Percentiles rank a stretch among this genome's conserved stretches.
Conservation (phyloP, 2,888 invertebrate species). For the Micoletzkya japonica region DNA sequence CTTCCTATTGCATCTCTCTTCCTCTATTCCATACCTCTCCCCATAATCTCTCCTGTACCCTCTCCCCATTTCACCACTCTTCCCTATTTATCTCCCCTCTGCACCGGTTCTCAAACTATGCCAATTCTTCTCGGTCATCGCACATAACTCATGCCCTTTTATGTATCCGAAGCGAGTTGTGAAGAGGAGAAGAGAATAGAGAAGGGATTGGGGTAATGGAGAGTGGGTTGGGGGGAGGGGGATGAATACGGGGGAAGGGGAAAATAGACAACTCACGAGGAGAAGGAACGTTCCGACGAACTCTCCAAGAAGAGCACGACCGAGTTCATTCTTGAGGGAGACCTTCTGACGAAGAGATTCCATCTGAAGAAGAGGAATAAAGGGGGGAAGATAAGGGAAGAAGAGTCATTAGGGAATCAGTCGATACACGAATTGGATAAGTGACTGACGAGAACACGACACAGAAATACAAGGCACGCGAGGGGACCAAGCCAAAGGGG, state of each 20-base stretch:
- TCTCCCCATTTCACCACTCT: no score
- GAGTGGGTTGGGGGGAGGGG: background rate
- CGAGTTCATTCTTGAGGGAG: conserved; percentile 53
- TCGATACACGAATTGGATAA: background rate
- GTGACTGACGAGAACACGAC: background rate
- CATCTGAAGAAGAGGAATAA: conserved; percentile 1
- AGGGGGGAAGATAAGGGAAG: background rate
- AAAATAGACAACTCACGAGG: conserved; percentile 41
- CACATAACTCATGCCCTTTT: no score
- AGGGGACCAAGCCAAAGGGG: background rate
- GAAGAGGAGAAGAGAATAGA: no score
- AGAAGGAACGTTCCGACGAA: conserved; percentile 59
- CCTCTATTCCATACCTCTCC: no score
- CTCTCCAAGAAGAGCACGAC: conserved; percentile 56
- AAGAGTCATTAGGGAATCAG: background rate
- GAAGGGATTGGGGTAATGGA: background rate
- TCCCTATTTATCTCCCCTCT: no score
- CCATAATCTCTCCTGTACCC: no score
- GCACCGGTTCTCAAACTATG: no score
- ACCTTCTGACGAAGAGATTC: conserved; percentile 39
- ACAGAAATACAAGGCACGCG: background rate
- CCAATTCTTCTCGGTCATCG: no score
- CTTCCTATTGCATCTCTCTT: no score
- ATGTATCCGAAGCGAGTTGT: no score
- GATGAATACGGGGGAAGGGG: background rate